A percentile compares a stretch with the other conserved stretches of the same genome.
phyloP scores from a whole-genome alignment of 2,797 vertebrate genomes.

The Pseudochirops corinnae region DNA sequence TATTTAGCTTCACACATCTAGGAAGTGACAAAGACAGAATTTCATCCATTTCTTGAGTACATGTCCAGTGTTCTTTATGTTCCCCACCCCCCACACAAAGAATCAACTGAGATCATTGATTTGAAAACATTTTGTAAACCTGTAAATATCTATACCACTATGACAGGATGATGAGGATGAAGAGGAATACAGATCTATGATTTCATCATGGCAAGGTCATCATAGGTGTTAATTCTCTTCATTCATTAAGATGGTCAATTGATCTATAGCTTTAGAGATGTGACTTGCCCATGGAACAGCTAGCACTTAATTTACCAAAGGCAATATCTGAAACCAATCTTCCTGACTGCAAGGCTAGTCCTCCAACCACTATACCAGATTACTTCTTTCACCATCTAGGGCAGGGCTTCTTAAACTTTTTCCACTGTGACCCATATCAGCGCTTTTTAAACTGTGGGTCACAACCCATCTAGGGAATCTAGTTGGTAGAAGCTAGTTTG shows the following conservation, averaged over 20 bases:
- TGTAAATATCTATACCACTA: background rate
- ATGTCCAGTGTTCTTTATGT: background rate
- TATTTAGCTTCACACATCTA: background rate
- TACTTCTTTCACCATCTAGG: background rate
- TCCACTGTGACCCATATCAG: too few relatives aligned
- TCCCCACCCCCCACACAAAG: too few relatives aligned
- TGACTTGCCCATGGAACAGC: background rate
- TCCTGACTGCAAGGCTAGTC: background rate
- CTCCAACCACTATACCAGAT: background rate
- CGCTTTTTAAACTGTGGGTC: too few relatives aligned
- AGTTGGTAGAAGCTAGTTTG: background rate
- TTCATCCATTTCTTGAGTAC: background rate
- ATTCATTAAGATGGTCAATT: background rate
- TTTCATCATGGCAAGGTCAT: background rate
- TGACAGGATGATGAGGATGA: background rate
- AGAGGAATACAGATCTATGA: background rate
- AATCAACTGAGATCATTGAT: background rate
- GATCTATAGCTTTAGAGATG: background rate
- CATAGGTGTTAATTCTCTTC: background rate
- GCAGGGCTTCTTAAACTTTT: too few relatives aligned
- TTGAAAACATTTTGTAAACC: background rate
- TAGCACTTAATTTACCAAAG: background rate
- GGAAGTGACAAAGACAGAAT: background rate
- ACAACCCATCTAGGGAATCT: background rate
- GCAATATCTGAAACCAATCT: background rate